Conservation (phyloP, 2,113 vertebrate species). For the Pagrus major region DNA sequence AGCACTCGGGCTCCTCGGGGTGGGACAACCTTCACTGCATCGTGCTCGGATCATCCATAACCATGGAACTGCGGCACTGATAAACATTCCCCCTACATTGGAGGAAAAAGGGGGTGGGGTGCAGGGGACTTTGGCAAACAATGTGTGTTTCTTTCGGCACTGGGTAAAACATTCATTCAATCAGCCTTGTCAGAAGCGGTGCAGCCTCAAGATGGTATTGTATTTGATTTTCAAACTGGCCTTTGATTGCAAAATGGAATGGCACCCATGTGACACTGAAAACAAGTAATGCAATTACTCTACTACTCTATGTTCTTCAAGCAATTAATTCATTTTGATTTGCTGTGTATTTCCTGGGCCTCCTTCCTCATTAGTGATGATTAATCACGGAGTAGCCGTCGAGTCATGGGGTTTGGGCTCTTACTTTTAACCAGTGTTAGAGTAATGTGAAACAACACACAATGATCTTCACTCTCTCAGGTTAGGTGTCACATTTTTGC, state of each 20-base stretch:
- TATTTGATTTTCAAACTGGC: slow-evolving; percentile 76
- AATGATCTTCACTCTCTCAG: background rate
- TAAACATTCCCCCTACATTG: slow-evolving; percentile 53
- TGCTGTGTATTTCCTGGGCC: slow-evolving; percentile 72
- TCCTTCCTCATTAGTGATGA: slow-evolving; percentile 80
- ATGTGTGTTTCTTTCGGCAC: slow-evolving; percentile 50
- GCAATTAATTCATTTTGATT: slow-evolving; percentile 82
- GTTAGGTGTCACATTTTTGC: slow-evolving; percentile 6
- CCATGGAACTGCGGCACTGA: slow-evolving; percentile 60
- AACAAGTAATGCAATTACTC: slow-evolving; percentile 72
- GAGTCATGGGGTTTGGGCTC: slow-evolving; percentile 54
- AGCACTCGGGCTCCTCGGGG: slow-evolving; percentile 54
- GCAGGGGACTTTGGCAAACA: slow-evolving; percentile 65
- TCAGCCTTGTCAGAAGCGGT: slow-evolving; percentile 64
- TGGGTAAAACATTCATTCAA: slow-evolving; percentile 73
- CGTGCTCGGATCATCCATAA: slow-evolving; percentile 74
- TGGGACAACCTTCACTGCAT: slow-evolving; percentile 60
- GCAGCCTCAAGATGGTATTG: slow-evolving; percentile 56
- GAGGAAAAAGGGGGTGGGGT: background rate
- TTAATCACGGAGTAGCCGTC: slow-evolving; percentile 70
- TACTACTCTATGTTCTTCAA: slow-evolving; percentile 61
- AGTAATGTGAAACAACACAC: slow-evolving; percentile 12
- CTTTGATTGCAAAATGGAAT: slow-evolving; percentile 71
- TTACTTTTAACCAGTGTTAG: slow-evolving; percentile 18
- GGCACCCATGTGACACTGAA: slow-evolving; percentile 64